These are phyloP conservation scores for Sula dactylatra DNA, from an alignment of 2,113 vertebrate species.

Conservation along the genomic window DNA sequence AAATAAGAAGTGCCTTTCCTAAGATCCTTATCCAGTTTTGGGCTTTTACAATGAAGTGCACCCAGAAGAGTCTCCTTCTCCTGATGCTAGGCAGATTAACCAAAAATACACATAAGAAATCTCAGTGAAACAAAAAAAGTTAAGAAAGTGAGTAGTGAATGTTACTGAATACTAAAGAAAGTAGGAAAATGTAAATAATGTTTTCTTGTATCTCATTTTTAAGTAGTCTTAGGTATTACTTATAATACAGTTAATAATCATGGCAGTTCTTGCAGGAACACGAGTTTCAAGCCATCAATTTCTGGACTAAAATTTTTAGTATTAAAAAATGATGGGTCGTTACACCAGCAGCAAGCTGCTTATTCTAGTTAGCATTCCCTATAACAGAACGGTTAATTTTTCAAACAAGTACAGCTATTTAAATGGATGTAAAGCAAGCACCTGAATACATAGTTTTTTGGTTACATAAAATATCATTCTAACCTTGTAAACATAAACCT, in stretches of 20 bases:
- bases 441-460: not conserved
- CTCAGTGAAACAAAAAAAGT: not conserved
- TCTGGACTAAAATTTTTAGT: not conserved
- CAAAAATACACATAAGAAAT: not conserved
- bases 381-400: not conserved
- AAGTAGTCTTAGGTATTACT: not conserved
- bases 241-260: not conserved
- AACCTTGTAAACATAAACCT: not conserved
- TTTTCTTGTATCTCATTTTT: not conserved
- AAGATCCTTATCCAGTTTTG: not conserved
- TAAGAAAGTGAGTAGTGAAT: not conserved
- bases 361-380: not conserved
- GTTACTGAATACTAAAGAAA: not conserved
- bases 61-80: not conserved
- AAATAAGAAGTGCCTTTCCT: not conserved
- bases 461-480: not conserved
- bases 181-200: not conserved
- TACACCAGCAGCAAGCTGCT: not conserved
- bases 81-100: not conserved
- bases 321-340: not conserved
- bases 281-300: not conserved
- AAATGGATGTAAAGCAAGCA: not conserved
- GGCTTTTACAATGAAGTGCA: not conserved
- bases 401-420: not conserved
- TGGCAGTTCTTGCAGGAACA: not conserved